phyloP scores from a whole-genome alignment of 2,888 invertebrate genomes.

The Drosophila austrosaltans region DNA sequence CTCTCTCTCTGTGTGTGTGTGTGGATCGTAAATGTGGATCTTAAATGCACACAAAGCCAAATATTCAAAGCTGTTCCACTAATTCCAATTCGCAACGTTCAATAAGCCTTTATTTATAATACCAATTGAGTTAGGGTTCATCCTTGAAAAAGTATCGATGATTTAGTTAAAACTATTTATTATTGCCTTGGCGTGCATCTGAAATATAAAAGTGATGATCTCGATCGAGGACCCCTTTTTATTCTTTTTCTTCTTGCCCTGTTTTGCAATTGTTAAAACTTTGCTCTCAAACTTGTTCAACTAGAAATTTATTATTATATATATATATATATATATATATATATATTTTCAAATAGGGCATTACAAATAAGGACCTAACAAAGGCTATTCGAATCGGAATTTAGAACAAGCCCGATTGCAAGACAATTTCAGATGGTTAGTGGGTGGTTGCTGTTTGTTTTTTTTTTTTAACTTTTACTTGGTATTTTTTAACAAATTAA shows the following conservation, averaged over 20 bases:
- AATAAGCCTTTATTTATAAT: background rate
- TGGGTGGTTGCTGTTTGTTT: conserved; percentile 48
- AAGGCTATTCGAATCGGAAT: conserved; percentile 4
- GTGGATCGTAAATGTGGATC: conserved; percentile 45
- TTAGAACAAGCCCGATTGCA: conserved; percentile 26
- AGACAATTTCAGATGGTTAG: conserved; percentile 41
- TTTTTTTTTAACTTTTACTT: conserved; percentile 62
- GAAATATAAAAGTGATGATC: background rate
- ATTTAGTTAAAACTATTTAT: background rate
- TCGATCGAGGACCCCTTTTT: background rate
- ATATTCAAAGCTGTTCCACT: conserved; percentile 40
- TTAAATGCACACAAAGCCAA: conserved; percentile 76
- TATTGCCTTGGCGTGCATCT: background rate
- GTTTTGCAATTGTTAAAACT: conserved; percentile 1
- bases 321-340: background rate
- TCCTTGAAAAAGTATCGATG: background rate
- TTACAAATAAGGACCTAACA: background rate
- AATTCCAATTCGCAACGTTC: background rate
- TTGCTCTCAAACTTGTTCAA: background rate
- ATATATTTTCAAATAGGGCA: background rate
- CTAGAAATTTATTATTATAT: conserved; percentile 1
- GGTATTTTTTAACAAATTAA: conserved; percentile 63
- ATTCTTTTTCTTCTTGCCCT: background rate
- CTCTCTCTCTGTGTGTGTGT: conserved; percentile 30
- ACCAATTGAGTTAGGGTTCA: background rate